These are phyloP conservation scores for Bufotes viridis DNA, from an alignment of 2,797 vertebrate genomes.

Conservation along the genomic window DNA sequence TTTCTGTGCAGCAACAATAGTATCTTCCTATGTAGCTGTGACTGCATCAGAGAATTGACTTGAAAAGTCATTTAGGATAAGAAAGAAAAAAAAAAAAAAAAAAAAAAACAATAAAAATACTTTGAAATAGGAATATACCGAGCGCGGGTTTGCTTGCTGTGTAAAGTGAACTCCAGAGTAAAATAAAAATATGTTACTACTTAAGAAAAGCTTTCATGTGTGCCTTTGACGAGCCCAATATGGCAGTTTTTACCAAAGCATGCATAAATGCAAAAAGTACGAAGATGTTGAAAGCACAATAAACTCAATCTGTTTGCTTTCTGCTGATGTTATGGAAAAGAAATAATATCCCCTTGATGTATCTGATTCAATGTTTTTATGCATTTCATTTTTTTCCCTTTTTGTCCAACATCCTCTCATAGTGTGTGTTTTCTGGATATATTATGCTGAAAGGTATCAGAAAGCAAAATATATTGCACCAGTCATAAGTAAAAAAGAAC, in stretches of 20 bases:
- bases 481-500: too few relatives aligned
- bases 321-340: constrained; percentile 39
- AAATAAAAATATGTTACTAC: constrained; percentile 53
- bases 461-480: neutral
- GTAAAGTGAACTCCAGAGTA: constrained; percentile 50
- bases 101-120: neutral
- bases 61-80: constrained; percentile 24
- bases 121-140: constrained; percentile 31
- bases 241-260: constrained; percentile 45
- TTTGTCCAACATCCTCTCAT: neutral
- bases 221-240: constrained; percentile 47
- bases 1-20: neutral
- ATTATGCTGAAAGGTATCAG: neutral
- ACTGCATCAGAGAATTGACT: neutral
- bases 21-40: neutral
- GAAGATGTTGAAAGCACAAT: constrained; percentile 29
- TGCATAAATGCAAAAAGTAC: constrained; percentile 48
- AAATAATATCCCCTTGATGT: constrained; percentile 24
- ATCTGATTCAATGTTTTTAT: constrained; percentile 20
- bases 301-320: constrained; percentile 44
- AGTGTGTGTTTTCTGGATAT: neutral
- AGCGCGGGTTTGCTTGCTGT: constrained; percentile 18
- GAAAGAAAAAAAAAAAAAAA: neutral
- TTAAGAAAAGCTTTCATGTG: constrained; percentile 53
- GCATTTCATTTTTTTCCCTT: neutral